These are phyloP conservation scores for Menura novaehollandiae DNA, from an alignment of 2,113 vertebrate species.

Conservation along the genomic window DNA sequence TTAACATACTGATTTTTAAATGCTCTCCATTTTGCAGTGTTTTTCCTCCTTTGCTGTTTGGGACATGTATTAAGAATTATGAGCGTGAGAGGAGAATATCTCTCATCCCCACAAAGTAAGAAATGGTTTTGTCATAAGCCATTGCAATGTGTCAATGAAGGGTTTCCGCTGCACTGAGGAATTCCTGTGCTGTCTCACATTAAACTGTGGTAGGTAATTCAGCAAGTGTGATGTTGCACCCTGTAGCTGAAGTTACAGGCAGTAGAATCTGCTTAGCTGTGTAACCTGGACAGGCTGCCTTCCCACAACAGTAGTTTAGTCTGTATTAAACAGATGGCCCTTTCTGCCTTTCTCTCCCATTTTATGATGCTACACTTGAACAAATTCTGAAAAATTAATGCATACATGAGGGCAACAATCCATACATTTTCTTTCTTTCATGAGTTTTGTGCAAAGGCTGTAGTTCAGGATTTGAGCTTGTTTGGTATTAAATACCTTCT, in stretches of 20 bases:
- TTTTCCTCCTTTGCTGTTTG: neutral
- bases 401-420: neutral
- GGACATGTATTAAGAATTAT: neutral
- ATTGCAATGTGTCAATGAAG: accelerated
- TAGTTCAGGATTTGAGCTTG: neutral
- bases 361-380: neutral
- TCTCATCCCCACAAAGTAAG: neutral
- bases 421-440: neutral
- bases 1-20: neutral
- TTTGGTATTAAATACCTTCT: neutral
- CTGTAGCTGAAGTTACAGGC: neutral
- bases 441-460: neutral
- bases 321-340: neutral
- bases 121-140: neutral
- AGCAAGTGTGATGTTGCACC: neutral
- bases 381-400: neutral
- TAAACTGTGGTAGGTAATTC: neutral
- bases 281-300: neutral
- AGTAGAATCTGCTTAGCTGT: neutral
- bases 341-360: neutral
- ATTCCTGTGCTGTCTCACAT: neutral
- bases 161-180: neutral
- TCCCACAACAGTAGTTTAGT: neutral
- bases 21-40: neutral
- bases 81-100: neutral